Evolutionary conservation across 2,888 invertebrate genomes (phyloP), one percentile per base, ranked within the genome.

Genomic region (Tetrapedia diversipes): DNA sequence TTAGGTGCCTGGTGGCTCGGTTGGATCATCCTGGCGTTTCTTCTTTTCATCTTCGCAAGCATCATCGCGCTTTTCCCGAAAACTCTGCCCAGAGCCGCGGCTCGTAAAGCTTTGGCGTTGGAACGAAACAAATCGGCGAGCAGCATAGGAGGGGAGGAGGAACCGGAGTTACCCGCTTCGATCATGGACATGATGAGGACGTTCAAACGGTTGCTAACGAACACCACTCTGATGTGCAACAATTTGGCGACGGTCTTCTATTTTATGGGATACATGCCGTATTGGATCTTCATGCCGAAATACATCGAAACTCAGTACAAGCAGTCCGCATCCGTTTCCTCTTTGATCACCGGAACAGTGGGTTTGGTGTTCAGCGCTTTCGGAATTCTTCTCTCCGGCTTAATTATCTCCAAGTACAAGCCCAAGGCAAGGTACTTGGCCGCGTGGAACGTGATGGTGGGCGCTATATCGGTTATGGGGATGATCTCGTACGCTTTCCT

Each of bases 1-100:
- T 91, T 96, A 51, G 96, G 96, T 0, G 96, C 96, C n/a, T 96
- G 96, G 96, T 96, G 96, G 96, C 88, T 96, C 54, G 96, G 95
- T 1, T 96, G 95, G 95, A 92, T 95, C 27, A 93, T 95, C 19
- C 90, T 95, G 49, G 95, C 94, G 16, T 89, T 93, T 0, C 89
- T 94, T 2, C 92, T 95, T 22, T 92, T 94, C 49, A 77, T 94
- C 8, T 94, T 95, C 11, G 94, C 95, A 0, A 92, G 94, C 16
- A 92, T 95, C 3, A 89, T 96, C 22, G 94, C 95, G 0, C 92
- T 95, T 70, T 96, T 96, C 82, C 96, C 96, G 0, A 94, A 95
- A 84, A 94, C 95, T 7, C 88, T 96, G 60, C 96, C 96, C 0
- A 90, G 95, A 56, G 94, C 95, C 0, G 94, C 94, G 0, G 94